Evolutionary conservation across 2,797 vertebrate species (phyloP).

Genomic region (Erpetoichthys calabaricus): DNA sequence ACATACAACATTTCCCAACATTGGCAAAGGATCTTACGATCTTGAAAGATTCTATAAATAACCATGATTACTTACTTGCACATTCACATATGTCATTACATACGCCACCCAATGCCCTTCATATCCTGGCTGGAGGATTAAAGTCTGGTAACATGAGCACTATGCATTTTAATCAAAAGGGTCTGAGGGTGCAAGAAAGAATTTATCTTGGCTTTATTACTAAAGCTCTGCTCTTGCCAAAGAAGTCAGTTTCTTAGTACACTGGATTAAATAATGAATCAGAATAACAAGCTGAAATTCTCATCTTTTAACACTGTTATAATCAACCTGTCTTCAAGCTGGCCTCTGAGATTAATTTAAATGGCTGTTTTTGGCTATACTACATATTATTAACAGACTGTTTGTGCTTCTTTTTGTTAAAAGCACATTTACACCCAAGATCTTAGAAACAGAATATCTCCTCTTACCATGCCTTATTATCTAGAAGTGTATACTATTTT

Average conservation of each 20-base stretch:
- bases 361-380: too few species aligned
- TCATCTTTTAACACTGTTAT: not conserved
- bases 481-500: too few species aligned
- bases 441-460: too few species aligned
- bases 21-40: too few species aligned
- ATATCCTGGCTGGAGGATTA: not conserved
- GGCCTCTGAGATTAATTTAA: too few species aligned
- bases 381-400: not conserved
- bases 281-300: not conserved
- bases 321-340: too few species aligned
- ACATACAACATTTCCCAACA: too few species aligned
- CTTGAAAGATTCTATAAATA: too few species aligned
- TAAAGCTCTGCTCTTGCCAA: not conserved
- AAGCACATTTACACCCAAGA: too few species aligned
- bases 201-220: not conserved
- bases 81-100: constrained; percentile 17
- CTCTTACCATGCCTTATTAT: too few species aligned
- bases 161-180: not conserved
- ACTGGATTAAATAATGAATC: not conserved
- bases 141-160: not conserved
- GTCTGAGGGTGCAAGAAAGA: not conserved
- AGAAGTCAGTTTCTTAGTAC: not conserved
- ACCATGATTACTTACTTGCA: constrained; percentile 15
- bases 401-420: not conserved
- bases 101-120: not conserved